Conservation (phyloP, 2,888 invertebrate species). For the Podabrus alpinus region DNA sequence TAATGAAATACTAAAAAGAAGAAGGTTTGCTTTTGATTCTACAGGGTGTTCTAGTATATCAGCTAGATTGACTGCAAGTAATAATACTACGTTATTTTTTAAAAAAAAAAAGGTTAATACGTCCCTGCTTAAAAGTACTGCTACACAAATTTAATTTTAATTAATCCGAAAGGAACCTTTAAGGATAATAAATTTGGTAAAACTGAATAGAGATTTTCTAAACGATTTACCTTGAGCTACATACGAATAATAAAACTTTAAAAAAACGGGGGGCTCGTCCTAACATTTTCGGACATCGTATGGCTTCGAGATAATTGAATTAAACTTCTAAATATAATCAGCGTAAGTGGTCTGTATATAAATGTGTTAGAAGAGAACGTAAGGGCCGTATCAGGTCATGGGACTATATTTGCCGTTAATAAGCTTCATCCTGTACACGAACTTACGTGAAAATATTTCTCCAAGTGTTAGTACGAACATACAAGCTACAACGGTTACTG, state of each 20-base stretch:
- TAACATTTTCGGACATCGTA: background rate
- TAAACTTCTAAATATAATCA: conserved; percentile 28
- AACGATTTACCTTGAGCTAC: background rate
- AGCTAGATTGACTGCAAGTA: too few relatives aligned
- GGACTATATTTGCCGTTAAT: conserved; percentile 34
- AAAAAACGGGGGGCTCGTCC: background rate
- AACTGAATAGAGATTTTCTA: background rate
- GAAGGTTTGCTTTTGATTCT: too few relatives aligned
- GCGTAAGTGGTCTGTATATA: conserved; percentile 29
- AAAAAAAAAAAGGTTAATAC: too few relatives aligned
- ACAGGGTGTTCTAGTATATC: too few relatives aligned
- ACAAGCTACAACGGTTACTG: conserved; percentile 2
- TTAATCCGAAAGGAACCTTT: background rate
- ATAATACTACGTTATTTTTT: too few relatives aligned
- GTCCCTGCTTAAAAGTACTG: background rate
- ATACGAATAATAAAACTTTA: background rate
- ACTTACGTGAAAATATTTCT: conserved; percentile 35
- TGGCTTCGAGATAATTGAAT: conserved; percentile 21
- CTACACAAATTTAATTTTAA: background rate
- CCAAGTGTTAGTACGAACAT: conserved; percentile 26
- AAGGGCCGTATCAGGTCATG: conserved; percentile 35
- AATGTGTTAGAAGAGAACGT: conserved; percentile 29
- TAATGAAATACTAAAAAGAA: too few relatives aligned
- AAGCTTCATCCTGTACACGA: conserved; percentile 37
- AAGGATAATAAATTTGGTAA: background rate